Conservation (phyloP, 2,888 invertebrate species). For the Stegana nigrithorax region DNA sequence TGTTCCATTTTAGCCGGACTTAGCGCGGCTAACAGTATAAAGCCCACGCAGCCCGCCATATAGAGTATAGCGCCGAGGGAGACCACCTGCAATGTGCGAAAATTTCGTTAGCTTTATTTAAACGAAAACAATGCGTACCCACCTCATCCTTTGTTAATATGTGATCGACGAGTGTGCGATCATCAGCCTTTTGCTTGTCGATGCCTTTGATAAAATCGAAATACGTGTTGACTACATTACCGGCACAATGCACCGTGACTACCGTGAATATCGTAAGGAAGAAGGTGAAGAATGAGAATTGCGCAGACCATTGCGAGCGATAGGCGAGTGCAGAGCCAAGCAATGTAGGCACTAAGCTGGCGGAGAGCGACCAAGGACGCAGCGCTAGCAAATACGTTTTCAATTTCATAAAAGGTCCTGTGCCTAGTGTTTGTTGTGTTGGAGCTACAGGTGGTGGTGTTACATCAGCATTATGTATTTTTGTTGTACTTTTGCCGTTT, state of each 20-base stretch:
- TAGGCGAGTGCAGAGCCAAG: conserved; percentile 91
- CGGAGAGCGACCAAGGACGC: conserved; percentile 94
- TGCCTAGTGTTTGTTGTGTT: too few relatives aligned
- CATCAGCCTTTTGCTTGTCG: conserved; percentile 92
- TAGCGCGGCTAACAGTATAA: conserved; percentile 79
- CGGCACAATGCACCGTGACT: conserved; percentile 93
- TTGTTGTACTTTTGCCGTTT: conserved; percentile 38
- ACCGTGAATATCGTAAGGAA: conserved; percentile 87
- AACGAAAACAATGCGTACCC: conserved; percentile 32
- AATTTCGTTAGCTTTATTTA: conserved; percentile 7
- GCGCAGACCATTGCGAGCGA: conserved; percentile 79
- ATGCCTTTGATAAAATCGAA: conserved; percentile 95
- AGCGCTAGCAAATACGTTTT: conserved; percentile 89
- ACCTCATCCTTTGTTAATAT: conserved; percentile 81
- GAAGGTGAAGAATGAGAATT: conserved; percentile 84
- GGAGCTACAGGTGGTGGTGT: conserved; percentile 11
- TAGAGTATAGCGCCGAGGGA: conserved; percentile 91
- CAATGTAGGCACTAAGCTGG: conserved; percentile 90
- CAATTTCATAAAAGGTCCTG: conserved; percentile 81
- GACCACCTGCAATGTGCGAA: conserved; percentile 75
- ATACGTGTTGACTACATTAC: conserved; percentile 96
- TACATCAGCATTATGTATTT: neutral
- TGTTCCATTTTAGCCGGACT: conserved; percentile 96
- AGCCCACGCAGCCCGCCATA: conserved; percentile 85
- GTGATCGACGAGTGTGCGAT: conserved; percentile 94